Evolutionary conservation across 1,140 invertebrate genomes (phyloP).

Genomic region (Phortica variegata): DNA sequence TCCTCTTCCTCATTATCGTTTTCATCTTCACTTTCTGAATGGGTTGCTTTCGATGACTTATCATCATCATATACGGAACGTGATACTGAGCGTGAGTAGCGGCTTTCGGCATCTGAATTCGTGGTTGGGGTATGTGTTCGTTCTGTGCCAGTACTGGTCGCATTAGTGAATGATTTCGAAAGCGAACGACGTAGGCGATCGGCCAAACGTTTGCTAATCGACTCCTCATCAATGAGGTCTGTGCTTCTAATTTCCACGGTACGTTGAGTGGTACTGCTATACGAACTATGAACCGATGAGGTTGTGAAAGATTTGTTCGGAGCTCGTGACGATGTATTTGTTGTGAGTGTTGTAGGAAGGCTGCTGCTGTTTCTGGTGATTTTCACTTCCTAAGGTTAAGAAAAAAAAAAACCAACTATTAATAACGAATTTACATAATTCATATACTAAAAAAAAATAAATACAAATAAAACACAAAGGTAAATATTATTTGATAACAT

Average conservation of each 20-base stretch:
- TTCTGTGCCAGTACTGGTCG: constrained; percentile 17
- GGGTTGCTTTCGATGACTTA: constrained; percentile 49
- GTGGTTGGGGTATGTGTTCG: constrained; percentile 21
- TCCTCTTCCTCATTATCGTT: constrained; percentile 31
- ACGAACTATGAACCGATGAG: constrained; percentile 39
- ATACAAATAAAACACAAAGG: neutral
- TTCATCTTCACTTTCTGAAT: constrained; percentile 58
- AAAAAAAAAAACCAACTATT: neutral
- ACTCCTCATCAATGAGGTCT: constrained; percentile 30
- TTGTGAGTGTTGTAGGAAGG: constrained; percentile 40
- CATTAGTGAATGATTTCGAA: constrained; percentile 37
- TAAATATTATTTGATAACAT: neutral
- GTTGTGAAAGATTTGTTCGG: constrained; percentile 29
- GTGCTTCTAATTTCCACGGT: constrained; percentile 34
- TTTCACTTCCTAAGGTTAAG: neutral
- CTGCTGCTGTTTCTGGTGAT: constrained; percentile 20
- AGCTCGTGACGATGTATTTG: constrained; percentile 38
- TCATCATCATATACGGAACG: constrained; percentile 48
- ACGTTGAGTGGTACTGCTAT: constrained; percentile 32
- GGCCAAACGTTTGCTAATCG: constrained; percentile 34
- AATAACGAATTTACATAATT: neutral
- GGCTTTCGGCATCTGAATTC: constrained; percentile 33
- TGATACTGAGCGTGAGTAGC: constrained; percentile 46
- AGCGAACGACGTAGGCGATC: constrained; percentile 43
- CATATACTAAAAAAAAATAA: constrained; percentile 7